Base-by-base conservation (phyloP, 2,888 invertebrate species). In the Glyphotaelius pellucidus region DNA sequence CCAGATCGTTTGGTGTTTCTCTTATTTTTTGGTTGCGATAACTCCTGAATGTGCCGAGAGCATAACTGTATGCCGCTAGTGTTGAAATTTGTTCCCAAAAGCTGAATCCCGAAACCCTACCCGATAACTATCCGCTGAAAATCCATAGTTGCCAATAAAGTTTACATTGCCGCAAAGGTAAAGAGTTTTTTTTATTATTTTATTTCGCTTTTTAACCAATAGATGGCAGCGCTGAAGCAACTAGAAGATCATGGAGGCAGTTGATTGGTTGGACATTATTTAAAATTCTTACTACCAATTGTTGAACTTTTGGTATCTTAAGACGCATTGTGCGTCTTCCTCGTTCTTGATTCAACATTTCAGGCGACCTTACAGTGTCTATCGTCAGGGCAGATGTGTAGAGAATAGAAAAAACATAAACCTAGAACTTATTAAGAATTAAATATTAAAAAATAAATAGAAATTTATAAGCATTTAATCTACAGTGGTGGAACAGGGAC, bases 81-180 rank as follows among this genome's bases (percentile, higher is more conserved):
- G 89, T 92, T 89, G 38, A 42, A 52, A 79, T 47, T 80, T 90
- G 80, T 85, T 35, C 80, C 89, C 81, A 52, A 35, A 67, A 42
- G 90, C 90, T 85, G 84, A 35, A 12, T 42, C 86, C 86, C 80
- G 35, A 89, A 30, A 35, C 19, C 81, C 32, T 81, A 31, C 80
- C 47, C 52, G 14, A 38, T 80, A 19, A 15, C 80, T 31, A 80
- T 91, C 91, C 90, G 91, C 91, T 90, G 91, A 47, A 89, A 81
- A 86, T 52, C 90, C 91, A 90, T 93, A 93, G 92, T 93, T 92
- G 93, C 93, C 92, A 92, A 86, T 38, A 81, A n/a, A 92, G 93
- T 93, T 93, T 93, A 93, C 93, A 93, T 93, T 93, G 93, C 93
- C 93, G 93, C 93, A 91, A 80, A 92, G 93, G 92, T 92, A 93